Conservation (phyloP, 2,888 invertebrate genomes). For the Eubasilissa splendida region DNA sequence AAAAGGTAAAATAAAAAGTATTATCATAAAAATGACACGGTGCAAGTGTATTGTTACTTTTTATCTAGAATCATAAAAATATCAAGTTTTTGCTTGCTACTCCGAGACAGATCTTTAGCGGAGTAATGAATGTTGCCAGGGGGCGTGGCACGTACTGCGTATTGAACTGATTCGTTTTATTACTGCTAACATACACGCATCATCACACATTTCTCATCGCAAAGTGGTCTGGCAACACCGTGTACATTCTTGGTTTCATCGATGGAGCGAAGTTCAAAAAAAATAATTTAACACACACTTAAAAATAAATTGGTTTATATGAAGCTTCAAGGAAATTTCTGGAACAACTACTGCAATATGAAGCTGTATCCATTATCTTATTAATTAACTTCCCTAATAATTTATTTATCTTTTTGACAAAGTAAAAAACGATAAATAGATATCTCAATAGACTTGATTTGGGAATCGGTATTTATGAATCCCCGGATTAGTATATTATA, state of each 20-base stretch:
- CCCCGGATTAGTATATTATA: too few relatives aligned
- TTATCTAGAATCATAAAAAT: background rate
- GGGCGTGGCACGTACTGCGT: constrained; percentile 36
- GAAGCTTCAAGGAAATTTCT: too few relatives aligned
- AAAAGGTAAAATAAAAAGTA: too few relatives aligned
- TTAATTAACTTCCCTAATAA: too few relatives aligned
- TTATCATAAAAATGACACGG: background rate
- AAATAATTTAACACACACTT: background rate
- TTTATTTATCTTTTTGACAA: too few relatives aligned
- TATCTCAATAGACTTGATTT: too few relatives aligned
- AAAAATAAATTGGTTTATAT: background rate
- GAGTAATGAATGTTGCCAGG: constrained; percentile 46
- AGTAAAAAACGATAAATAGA: too few relatives aligned
- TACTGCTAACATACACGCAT: constrained; percentile 43
- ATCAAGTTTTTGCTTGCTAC: background rate
- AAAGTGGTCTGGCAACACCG: constrained; percentile 27
- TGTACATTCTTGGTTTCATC: constrained; percentile 9
- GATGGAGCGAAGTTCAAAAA: background rate
- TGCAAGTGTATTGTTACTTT: background rate
- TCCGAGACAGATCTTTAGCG: constrained; percentile 16
- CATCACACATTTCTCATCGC: constrained; percentile 32
- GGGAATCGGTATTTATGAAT: too few relatives aligned
- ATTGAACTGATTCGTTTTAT: constrained; percentile 50
- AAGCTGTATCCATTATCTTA: too few relatives aligned
- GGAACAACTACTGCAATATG: too few relatives aligned